phyloP scores from a whole-genome alignment of 2,113 vertebrate genomes.

The Vicugna pacos region DNA sequence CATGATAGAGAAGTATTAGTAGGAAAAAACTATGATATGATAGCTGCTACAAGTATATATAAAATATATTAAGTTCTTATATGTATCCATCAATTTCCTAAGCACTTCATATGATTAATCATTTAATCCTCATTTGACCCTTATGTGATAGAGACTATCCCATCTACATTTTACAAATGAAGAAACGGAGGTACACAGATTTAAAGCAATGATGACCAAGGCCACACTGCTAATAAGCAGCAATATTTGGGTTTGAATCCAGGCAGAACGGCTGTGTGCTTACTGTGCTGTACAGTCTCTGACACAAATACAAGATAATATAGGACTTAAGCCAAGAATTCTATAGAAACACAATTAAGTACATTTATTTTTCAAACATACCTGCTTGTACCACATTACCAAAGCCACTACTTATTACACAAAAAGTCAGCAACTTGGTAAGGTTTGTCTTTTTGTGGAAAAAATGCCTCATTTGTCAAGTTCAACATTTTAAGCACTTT shows the following conservation, averaged over 20 bases:
- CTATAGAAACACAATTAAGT: background rate
- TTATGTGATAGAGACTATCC: background rate
- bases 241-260: background rate
- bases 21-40: background rate
- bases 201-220: background rate
- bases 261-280: background rate
- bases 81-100: background rate
- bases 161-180: background rate
- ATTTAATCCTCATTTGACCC: background rate
- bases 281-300: background rate
- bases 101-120: background rate
- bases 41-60: background rate
- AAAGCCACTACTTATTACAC: background rate
- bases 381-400: background rate
- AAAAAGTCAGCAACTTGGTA: background rate
- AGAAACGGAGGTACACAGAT: background rate
- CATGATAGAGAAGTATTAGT: background rate
- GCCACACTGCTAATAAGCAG: background rate
- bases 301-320: background rate
- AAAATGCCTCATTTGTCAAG: background rate
- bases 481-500: conserved; percentile 23
- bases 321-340: background rate
- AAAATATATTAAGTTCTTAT: background rate
- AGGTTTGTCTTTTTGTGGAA: background rate
- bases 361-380: background rate